Base-by-base conservation (phyloP, 64 coral and sea anemone species). In the Pachyseris speciosa region DNA sequence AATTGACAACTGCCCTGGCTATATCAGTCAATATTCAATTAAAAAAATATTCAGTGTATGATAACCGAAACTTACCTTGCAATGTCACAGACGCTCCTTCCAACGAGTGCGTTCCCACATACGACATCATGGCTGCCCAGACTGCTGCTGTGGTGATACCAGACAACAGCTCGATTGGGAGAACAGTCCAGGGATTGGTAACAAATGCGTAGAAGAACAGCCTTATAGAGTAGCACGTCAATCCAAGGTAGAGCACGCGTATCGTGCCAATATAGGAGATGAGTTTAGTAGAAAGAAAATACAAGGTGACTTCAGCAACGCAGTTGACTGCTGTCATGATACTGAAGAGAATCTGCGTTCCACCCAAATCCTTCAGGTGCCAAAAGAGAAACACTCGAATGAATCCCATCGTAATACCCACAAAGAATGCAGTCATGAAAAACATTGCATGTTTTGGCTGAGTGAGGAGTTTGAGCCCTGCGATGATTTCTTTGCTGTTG, bases 81-180 rank as follows among this genome's bases (percentile, higher is more conserved):
- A 96, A 65, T 34, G 91, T 96, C 37, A 96, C 85, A 41, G 78
- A 71, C 2, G 84, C 95, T 27, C 95, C 95, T 37, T 93, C 78
- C 8, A 96, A 37, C n/a, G 95, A 96, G 49, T 92, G 86, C 38
- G 85, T 88, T 29, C 95, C 95, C 24, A 96, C 95, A 27, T 93
- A 96, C 4, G 95, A 93, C 95, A 96, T 96, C 69, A 96, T 91
- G 78, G 95, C 90, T 10, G 95, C 95, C 95, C 95, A 96, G 10
- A 96, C 95, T 6, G 67, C 95, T 11, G 95, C 95, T 20, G 95
- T 96, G 20, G 95, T 96, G 7, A 96, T 86, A 30, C 95, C 95
- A 66, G 95, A 96, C 19, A 96, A 80, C 72, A 81, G 58, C 61
- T 96, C 95, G 20, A 96, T 81, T 7, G 80, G 67, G 24, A 96